Evolutionary conservation across 1,140 invertebrate genomes (phyloP), one percentile per base, ranked within the genome.

Genomic region (Stenopsyche tienmushanensis): DNA sequence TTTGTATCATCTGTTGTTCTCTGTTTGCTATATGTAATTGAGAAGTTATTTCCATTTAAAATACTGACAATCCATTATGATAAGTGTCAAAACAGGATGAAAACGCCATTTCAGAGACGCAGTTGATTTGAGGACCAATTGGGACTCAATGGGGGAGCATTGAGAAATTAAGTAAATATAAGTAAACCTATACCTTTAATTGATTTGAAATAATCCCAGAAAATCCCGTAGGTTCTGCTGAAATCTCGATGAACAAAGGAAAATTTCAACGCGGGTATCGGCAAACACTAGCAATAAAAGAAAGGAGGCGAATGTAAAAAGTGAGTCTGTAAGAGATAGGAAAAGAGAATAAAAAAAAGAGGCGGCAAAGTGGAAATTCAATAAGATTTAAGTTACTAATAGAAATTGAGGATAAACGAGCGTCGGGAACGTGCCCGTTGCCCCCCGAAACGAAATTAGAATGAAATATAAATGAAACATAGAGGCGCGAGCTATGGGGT

Each of bases 371-470:
- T 65, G 67, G 64, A 69, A 69, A 69, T 65, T 66, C 67, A 69
- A 69, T 69, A 69, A 69, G 53, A 69, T 69, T 69, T 69, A 69
- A 64, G 64, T 59, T 69, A 69, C 64, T 69, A 65, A 69, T 69
- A 69, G 63, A 69, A 69, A 69, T 69, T 69, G 60, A 60, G 67
- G 64, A 69, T 66, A 66, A 69, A 69, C 64, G 67, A 62, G 63
- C 63, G 47, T 10, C 44, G 59, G 8, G 58, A 47, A 69, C 67
- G 67, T 69, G 67, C 64, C 60, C 67, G 53, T 24, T 66, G 42
- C 63, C 64, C 59, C 59, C 53, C 49, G 42, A 65, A 66, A 66
- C 67, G 18, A 64, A 69, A 65, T 69, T 66, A 66, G 64, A 66
- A 65, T 66, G 53, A 65, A 69, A 65, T 65, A 65, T 65, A 64